Conservation (phyloP, 2,888 invertebrate species). For the Drosophila peninsularis region DNA sequence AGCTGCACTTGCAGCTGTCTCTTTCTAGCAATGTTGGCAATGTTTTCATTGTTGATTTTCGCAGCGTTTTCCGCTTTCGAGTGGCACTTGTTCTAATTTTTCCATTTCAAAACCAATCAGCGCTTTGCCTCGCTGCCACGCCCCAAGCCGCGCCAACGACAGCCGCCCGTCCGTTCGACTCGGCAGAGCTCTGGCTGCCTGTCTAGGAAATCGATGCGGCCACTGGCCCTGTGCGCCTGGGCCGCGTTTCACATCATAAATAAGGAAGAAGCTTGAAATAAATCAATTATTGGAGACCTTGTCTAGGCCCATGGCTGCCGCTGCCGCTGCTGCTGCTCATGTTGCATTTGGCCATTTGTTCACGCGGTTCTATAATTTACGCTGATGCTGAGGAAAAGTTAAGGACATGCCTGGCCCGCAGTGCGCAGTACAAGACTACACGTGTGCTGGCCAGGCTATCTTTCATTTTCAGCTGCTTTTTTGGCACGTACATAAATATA, state of each 20-base stretch:
- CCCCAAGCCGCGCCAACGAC: not conserved
- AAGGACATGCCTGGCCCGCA: conserved; percentile 57
- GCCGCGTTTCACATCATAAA: conserved; percentile 67
- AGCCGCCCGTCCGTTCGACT: not conserved
- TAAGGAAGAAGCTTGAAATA: conserved; percentile 63
- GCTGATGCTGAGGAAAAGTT: conserved; percentile 52
- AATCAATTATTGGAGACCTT: conserved; percentile 67
- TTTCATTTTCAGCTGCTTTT: conserved; percentile 20
- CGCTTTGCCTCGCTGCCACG: conserved; percentile 18
- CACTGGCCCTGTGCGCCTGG: conserved; percentile 12
- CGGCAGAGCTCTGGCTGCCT: conserved; percentile 1
- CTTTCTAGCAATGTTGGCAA: conserved; percentile 33
- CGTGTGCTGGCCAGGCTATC: conserved; percentile 49
- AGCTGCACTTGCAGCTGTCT: conserved; percentile 11
- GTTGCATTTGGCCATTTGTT: conserved; percentile 30
- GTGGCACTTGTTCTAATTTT: conserved; percentile 79
- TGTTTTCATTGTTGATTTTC: conserved; percentile 78
- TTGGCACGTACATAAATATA: conserved; percentile 77
- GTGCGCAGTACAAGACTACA: conserved; percentile 52
- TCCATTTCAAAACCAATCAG: conserved; percentile 77
- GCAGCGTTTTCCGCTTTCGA: conserved; percentile 46
- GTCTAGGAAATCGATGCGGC: conserved; percentile 46
- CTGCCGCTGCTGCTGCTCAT: conserved; percentile 14
- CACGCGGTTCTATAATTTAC: conserved; percentile 75
- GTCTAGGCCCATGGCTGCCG: conserved; percentile 50